Percentiles rank a stretch among this genome's conserved stretches.
Evolutionary conservation across 2,888 invertebrate species (phyloP).

Genomic region (Sabatieria punctata): DNA sequence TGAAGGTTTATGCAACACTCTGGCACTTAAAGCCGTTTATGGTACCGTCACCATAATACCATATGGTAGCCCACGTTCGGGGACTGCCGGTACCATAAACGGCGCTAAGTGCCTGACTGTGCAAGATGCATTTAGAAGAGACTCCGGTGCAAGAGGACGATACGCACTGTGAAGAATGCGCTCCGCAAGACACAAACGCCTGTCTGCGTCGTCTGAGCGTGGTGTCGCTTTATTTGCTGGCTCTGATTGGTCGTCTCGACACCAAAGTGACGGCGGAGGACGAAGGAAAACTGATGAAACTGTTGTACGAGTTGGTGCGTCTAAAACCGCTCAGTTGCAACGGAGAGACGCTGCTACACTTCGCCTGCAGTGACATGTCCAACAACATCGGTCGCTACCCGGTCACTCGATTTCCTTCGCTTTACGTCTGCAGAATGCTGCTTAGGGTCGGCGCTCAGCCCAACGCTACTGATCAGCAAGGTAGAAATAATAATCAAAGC

Average conservation of each 20-base stretch:
- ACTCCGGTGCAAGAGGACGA: not conserved
- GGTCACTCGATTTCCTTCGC: slow-evolving; percentile 52
- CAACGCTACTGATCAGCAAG: slow-evolving; percentile 54
- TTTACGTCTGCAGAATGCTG: slow-evolving; percentile 52
- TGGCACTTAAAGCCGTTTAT: too few relatives aligned
- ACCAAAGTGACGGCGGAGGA: slow-evolving; percentile 28
- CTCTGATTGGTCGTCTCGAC: slow-evolving; percentile 38
- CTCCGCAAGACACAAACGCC: slow-evolving; percentile 46
- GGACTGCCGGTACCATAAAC: not conserved
- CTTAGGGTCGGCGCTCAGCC: slow-evolving; percentile 65
- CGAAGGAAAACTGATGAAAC: slow-evolving; percentile 44
- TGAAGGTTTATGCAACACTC: too few relatives aligned
- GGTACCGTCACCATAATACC: too few relatives aligned
- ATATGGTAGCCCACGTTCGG: not conserved
- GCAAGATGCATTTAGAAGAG: not conserved
- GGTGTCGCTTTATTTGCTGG: slow-evolving; percentile 53
- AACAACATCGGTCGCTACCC: slow-evolving; percentile 44
- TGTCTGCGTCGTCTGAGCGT: slow-evolving; percentile 66
- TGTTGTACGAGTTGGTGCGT: slow-evolving; percentile 58
- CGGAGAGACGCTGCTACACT: slow-evolving; percentile 43
- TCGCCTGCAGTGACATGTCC: slow-evolving; percentile 63
- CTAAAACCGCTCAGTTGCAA: slow-evolving; percentile 42
- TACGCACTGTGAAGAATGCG: not conserved
- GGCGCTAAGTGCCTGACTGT: not conserved
- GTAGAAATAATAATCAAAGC: too few relatives aligned